Evolutionary conservation across 1,140 invertebrate species (phyloP).

Genomic region (Idris sp.): DNA sequence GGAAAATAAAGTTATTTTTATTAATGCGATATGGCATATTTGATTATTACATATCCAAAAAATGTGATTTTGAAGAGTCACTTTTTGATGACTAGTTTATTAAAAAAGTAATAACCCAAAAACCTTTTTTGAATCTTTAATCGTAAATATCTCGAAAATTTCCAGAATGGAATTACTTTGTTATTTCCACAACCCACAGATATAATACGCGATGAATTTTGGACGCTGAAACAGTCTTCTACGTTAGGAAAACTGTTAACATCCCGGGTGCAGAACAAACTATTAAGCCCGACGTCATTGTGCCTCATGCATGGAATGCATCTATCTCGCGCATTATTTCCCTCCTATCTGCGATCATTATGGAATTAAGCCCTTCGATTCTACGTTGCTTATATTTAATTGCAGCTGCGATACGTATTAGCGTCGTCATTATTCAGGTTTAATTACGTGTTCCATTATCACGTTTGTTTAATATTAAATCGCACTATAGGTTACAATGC

Average conservation of each 20-base stretch:
- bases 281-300: constrained; percentile 44
- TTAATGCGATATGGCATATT: too few species aligned
- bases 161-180: too few species aligned
- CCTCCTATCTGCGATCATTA: constrained; percentile 24
- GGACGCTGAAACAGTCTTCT: constrained; percentile 38
- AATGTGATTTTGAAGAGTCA: too few species aligned
- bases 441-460: constrained; percentile 17
- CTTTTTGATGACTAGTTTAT: too few species aligned
- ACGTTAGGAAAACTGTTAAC: constrained; percentile 58
- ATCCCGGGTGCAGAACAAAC: constrained; percentile 44
- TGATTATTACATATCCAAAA: too few species aligned
- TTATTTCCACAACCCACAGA: too few species aligned
- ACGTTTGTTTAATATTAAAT: constrained; percentile 40
- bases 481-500: constrained; percentile 20
- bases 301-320: constrained; percentile 33
- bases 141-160: too few species aligned
- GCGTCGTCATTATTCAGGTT: constrained; percentile 7
- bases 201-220: constrained; percentile 42
- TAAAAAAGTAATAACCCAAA: too few species aligned
- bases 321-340: constrained; percentile 41
- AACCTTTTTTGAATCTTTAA: too few species aligned
- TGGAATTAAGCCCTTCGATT: constrained; percentile 39
- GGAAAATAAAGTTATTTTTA: too few species aligned
- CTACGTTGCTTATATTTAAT: constrained; percentile 42
- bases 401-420: constrained; percentile 21